Percentiles rank a stretch among this genome's conserved stretches.
Conservation (phyloP, 1,140 invertebrate species). For the Lepidurus packardi region DNA sequence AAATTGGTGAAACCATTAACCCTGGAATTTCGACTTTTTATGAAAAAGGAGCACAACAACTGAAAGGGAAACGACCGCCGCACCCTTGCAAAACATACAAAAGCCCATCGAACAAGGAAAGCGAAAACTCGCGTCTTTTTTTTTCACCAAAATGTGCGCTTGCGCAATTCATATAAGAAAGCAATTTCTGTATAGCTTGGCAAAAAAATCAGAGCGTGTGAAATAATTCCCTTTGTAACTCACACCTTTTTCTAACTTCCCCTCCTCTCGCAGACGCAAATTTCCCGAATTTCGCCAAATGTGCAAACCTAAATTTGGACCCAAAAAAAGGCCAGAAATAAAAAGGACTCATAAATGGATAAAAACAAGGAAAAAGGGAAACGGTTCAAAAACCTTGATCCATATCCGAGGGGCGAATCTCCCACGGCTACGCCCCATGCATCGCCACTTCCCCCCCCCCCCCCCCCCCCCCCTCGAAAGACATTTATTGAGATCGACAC, state of each 20-base stretch:
- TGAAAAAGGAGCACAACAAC: neutral
- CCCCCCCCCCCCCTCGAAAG: neutral
- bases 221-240: too few species aligned
- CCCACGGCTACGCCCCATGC: slow-evolving; percentile 19
- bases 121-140: neutral
- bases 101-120: neutral
- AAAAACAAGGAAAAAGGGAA: neutral
- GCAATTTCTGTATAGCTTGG: too few species aligned
- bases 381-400: neutral
- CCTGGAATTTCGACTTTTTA: neutral
- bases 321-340: neutral
- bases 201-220: too few species aligned
- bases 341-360: neutral
- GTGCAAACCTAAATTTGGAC: neutral
- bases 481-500: neutral
- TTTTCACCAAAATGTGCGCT: neutral
- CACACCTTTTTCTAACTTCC: too few species aligned
- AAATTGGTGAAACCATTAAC: neutral
- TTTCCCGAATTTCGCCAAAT: too few species aligned
- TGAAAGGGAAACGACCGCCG: slow-evolving; percentile 13
- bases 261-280: too few species aligned
- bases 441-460: neutral
- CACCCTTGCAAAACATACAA: neutral
- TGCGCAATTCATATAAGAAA: neutral
- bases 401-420: neutral